Base-by-base conservation (phyloP, 1,140 invertebrate species). In the Camponotus pennsylvanicus region DNA sequence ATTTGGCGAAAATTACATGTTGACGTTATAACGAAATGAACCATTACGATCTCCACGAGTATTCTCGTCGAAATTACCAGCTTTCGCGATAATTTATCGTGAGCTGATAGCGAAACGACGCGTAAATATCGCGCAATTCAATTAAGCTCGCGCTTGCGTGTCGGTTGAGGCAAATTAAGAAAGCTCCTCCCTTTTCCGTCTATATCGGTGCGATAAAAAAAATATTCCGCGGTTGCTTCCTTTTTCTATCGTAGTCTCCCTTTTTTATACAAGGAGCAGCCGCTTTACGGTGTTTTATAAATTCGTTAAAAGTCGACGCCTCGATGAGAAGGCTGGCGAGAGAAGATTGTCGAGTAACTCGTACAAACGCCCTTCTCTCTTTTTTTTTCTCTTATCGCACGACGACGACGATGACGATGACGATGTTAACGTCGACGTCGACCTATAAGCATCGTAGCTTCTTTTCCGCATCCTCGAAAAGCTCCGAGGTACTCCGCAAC, bases 231-330 rank as follows among this genome's bases (percentile, higher is more conserved):
- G 49, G 69, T 63, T 66, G 67, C 49, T 59, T 57, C 5, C 37
- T 66, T 59, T 52, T 59, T 52, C 34, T 70, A 45, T 13, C 86
- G 61, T 55, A 63, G 85, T 61, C 7, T 3, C 13, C 13, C 21
- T n/a, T 75, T 61, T 61, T 86, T 80, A 57, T 27, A 40, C 21
- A 34, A n/a, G 34, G n/a, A 45, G 49, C 63, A 76, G 52, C 34
- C 52, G 86, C 32, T 55, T 80, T 66, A 79, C 78, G 84, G 32
- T 85, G 69, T 90, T 93, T 91, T 90, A 92, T 93, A 89, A 92
- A 92, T 91, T 91, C 87, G 80, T 91, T 92, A 92, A 89, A 88
- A 93, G 82, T 73, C 76, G 70, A 91, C 90, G 87, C 86, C 67
- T 86, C 79, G 70, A 55, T 55, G 69, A 79, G 71, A 63, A 45